phyloP scores from a whole-genome alignment of 2,888 invertebrate species.

The Cataglyphis rosenhaueri region DNA sequence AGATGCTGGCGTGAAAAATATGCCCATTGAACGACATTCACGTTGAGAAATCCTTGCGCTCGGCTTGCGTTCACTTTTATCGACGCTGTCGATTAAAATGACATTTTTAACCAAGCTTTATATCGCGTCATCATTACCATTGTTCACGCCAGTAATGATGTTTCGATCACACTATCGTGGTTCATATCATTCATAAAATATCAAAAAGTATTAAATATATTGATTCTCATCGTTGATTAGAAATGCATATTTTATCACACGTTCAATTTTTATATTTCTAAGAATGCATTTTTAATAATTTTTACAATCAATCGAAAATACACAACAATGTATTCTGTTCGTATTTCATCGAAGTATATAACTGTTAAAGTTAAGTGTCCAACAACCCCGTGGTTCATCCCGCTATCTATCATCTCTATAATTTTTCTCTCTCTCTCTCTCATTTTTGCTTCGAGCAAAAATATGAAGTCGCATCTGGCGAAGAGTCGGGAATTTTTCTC shows the following conservation, averaged over 20 bases:
- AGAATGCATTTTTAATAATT: neutral
- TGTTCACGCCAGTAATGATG: neutral
- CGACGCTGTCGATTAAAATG: neutral
- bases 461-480: constrained; percentile 32
- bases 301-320: neutral
- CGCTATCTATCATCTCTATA: constrained; percentile 1
- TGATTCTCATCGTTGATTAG: constrained; percentile 1
- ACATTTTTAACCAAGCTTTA: neutral
- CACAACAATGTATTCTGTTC: neutral
- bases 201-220: constrained; percentile 1
- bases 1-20: constrained; percentile 12
- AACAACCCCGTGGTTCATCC: constrained; percentile 19
- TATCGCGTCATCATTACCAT: neutral
- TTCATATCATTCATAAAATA: neutral
- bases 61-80: neutral
- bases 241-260: neutral
- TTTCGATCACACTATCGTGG: too few relatives aligned
- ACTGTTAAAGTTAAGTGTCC: neutral
- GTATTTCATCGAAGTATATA: neutral
- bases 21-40: neutral
- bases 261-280: neutral
- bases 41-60: neutral
- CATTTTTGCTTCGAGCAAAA: neutral
- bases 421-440: neutral
- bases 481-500: constrained; percentile 52